These are phyloP conservation scores for Nicator chloris DNA, from an alignment of 2,113 vertebrate genomes.

Conservation along the genomic window DNA sequence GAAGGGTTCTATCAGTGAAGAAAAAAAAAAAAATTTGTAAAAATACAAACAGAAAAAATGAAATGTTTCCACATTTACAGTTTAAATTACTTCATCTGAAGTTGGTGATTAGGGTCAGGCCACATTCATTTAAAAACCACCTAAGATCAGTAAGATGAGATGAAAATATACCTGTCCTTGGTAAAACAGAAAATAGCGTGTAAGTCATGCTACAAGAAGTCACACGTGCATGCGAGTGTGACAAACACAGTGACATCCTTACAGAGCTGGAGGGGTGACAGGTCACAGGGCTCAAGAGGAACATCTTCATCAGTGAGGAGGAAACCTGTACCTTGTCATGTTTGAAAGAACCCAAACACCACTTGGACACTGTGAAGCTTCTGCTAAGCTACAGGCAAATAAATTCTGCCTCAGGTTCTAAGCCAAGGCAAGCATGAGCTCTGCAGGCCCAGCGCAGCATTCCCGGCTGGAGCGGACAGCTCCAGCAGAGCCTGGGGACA, in stretches of 20 bases:
- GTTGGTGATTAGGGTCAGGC: background rate
- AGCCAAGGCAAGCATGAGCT: background rate
- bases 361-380: background rate
- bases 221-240: accelerated
- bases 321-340: background rate
- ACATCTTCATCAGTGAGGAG: background rate
- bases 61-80: background rate
- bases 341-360: background rate
- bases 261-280: background rate
- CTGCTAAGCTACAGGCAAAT: background rate
- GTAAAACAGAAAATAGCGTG: background rate
- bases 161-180: background rate
- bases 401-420: background rate
- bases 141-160: background rate
- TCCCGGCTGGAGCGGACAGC: background rate
- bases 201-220: background rate
- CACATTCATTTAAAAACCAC: background rate
- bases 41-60: background rate
- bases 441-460: background rate
- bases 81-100: background rate
- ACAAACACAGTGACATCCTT: accelerated
- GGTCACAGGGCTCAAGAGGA: background rate
- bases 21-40: background rate
- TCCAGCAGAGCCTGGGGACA: background rate
- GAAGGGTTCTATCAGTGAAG: background rate